Percentiles rank a stretch among this genome's conserved stretches.
Conservation (phyloP, 2,797 vertebrate genomes). For the Rhinella marina region DNA sequence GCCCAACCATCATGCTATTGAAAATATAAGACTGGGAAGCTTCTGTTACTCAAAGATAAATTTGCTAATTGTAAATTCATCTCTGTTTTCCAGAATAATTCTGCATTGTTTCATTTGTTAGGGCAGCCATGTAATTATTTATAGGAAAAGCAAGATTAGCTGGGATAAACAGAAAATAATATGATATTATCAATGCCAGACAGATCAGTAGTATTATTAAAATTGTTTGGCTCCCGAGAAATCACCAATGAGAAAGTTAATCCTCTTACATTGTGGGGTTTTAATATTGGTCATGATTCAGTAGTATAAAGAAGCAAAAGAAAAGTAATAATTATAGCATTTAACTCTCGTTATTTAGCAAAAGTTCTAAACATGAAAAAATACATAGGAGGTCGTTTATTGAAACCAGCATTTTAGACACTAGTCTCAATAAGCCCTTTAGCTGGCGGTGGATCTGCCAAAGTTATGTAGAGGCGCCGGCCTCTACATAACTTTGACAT, state of each 20-base stretch:
- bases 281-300: not conserved
- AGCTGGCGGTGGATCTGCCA: no score
- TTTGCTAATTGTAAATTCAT: constrained; percentile 13
- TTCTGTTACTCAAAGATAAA: constrained; percentile 20
- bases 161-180: not conserved
- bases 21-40: not conserved
- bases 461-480: no score
- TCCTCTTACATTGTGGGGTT: not conserved
- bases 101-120: constrained; percentile 8
- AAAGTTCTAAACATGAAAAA: not conserved
- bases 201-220: not conserved
- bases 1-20: not conserved
- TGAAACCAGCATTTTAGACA: no score
- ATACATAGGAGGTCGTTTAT: no score
- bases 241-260: not conserved
- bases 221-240: not conserved
- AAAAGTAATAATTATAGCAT: not conserved
- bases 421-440: no score
- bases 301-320: not conserved
- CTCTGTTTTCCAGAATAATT: not conserved
- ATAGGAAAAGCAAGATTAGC: not conserved
- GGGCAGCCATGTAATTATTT: not conserved
- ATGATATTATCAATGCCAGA: not conserved
- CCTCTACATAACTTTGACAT: no score
- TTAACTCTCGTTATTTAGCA: not conserved